Evolutionary conservation across 2,797 vertebrate genomes (phyloP).

Genomic region (Acanthis flammea): DNA sequence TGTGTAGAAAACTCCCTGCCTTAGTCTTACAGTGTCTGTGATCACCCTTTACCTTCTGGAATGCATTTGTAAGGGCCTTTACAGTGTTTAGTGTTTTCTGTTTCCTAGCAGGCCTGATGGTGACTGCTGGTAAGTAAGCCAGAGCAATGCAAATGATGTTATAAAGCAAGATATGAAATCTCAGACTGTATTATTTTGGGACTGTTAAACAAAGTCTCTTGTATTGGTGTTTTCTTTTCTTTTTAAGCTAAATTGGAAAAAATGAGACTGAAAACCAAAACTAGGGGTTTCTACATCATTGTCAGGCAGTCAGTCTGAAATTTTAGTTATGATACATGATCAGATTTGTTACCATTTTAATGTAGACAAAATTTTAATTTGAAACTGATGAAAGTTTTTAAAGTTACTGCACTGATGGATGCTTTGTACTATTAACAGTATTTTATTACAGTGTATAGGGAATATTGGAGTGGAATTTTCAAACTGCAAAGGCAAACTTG

Average conservation of each 20-base stretch:
- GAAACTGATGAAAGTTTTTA: neutral
- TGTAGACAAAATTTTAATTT: neutral
- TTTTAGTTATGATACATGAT: neutral
- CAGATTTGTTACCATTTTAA: neutral
- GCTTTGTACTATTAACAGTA: neutral
- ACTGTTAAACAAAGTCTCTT: neutral
- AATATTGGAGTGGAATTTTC: neutral
- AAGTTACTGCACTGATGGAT: neutral
- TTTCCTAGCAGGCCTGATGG: neutral
- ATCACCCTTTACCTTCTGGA: neutral
- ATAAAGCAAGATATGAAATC: neutral
- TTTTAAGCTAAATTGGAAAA: neutral
- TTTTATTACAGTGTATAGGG: neutral
- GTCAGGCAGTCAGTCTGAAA: neutral
- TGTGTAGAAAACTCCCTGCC: neutral
- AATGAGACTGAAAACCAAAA: neutral
- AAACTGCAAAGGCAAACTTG: neutral
- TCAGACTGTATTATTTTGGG: neutral
- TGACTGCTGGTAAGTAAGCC: neutral
- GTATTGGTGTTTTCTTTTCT: neutral
- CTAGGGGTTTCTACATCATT: neutral
- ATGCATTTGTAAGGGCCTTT: neutral
- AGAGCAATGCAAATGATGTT: neutral
- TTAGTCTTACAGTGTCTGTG: neutral
- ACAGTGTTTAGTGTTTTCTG: fast-evolving